phyloP scores from a whole-genome alignment of 2,797 vertebrate species.

The Myripristis jacobus region DNA sequence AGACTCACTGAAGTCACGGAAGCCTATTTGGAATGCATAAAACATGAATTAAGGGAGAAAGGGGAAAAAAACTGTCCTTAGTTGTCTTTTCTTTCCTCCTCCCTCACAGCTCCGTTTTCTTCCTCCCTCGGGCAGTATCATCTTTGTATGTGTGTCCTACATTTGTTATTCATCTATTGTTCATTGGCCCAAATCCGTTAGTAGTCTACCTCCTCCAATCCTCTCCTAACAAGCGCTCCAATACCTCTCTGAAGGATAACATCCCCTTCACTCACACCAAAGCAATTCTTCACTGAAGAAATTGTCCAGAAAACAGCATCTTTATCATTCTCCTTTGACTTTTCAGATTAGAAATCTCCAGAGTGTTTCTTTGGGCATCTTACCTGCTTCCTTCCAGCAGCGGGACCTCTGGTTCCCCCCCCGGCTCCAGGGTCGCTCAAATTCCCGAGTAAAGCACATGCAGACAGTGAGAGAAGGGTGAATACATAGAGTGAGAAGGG shows the following conservation, averaged over 20 bases:
- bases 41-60: conserved; percentile 1
- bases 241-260: neutral
- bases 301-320: neutral
- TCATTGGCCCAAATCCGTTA: conserved; percentile 44
- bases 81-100: conserved; percentile 10
- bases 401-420: too few relatives aligned
- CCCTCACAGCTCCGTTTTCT: neutral
- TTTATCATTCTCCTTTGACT: neutral
- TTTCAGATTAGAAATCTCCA: neutral
- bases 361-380: neutral
- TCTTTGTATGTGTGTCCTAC: conserved; percentile 46
- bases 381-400: neutral
- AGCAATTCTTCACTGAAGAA: neutral
- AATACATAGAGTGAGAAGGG: neutral
- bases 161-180: conserved; percentile 52
- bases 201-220: conserved; percentile 13
- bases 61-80: neutral
- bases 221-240: conserved; percentile 16
- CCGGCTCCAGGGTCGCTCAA: neutral
- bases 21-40: neutral
- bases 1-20: neutral
- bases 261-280: neutral
- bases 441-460: neutral
- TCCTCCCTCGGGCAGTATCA: conserved; percentile 29
- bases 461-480: neutral